phyloP scores from a whole-genome alignment of 2,113 vertebrate genomes.

The Manacus vitellinus region DNA sequence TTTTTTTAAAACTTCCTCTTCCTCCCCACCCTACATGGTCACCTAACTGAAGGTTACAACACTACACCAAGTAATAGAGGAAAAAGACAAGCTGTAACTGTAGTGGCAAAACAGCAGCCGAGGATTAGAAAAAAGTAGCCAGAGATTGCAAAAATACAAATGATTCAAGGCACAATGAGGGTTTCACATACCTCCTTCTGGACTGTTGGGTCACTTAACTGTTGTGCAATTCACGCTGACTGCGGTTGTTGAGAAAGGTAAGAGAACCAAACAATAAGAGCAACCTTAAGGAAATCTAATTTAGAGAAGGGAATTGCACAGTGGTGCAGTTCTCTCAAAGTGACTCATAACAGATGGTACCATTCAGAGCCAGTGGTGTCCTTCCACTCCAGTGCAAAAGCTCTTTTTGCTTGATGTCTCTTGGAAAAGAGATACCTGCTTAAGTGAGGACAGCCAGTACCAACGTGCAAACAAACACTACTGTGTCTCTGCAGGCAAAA shows the following conservation, averaged over 20 bases:
- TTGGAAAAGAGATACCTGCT: neutral
- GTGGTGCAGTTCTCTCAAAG: neutral
- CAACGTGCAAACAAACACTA: neutral
- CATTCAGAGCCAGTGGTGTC: neutral
- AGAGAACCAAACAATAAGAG: neutral
- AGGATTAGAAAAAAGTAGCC: neutral
- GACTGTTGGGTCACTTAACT: neutral
- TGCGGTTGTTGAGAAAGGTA: conserved; percentile 37
- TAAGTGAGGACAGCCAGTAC: neutral
- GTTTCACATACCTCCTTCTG: neutral
- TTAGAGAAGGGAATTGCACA: neutral
- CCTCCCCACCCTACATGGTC: neutral
- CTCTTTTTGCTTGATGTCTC: neutral
- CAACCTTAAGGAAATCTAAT: conserved; percentile 20
- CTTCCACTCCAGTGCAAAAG: neutral
- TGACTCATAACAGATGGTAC: neutral
- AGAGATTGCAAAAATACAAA: conserved; percentile 23
- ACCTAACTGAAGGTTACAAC: neutral
- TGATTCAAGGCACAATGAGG: neutral
- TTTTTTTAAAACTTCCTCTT: neutral
- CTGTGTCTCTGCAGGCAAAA: neutral
- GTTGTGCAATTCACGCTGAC: conserved; percentile 23
- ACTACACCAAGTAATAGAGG: neutral
- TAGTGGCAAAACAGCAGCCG: neutral
- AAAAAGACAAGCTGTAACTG: neutral